phyloP scores from a whole-genome alignment of 2,888 invertebrate genomes.

The Drosophila neutralis region DNA sequence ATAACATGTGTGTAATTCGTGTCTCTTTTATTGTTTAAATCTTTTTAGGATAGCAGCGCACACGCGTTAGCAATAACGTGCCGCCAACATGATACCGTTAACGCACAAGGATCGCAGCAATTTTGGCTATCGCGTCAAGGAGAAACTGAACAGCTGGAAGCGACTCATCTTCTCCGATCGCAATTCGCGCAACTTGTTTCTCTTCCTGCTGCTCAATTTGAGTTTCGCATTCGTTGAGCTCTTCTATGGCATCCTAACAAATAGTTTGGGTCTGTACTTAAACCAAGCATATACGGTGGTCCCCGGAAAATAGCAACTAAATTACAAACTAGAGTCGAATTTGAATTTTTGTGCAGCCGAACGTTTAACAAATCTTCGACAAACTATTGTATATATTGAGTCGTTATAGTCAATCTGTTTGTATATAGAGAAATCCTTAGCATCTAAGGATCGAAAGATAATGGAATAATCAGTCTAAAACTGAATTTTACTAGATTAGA shows the following conservation, averaged over 20 bases:
- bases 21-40: constrained; percentile 15
- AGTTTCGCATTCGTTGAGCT: constrained; percentile 99
- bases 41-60: constrained; percentile 5
- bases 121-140: constrained; percentile 88
- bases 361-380: not conserved
- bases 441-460: not conserved
- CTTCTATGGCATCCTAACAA: constrained; percentile 95
- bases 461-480: not conserved
- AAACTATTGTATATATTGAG: not conserved
- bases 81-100: constrained; percentile 85
- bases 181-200: constrained; percentile 96
- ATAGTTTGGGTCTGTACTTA: constrained; percentile 89
- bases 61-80: not conserved
- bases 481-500: not conserved
- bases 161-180: constrained; percentile 96
- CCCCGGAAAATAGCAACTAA: not conserved
- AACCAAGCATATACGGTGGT: constrained; percentile 36
- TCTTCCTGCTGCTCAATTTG: constrained; percentile 96
- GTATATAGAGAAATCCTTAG: not conserved
- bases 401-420: not conserved
- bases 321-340: not conserved
- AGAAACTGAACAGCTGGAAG: constrained; percentile 91
- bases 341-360: not conserved
- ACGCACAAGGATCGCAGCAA: constrained; percentile 91
- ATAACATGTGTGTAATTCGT: constrained; percentile 38